Base-by-base conservation (phyloP, 1,140 invertebrate genomes). In the Leptinotarsa texana region DNA sequence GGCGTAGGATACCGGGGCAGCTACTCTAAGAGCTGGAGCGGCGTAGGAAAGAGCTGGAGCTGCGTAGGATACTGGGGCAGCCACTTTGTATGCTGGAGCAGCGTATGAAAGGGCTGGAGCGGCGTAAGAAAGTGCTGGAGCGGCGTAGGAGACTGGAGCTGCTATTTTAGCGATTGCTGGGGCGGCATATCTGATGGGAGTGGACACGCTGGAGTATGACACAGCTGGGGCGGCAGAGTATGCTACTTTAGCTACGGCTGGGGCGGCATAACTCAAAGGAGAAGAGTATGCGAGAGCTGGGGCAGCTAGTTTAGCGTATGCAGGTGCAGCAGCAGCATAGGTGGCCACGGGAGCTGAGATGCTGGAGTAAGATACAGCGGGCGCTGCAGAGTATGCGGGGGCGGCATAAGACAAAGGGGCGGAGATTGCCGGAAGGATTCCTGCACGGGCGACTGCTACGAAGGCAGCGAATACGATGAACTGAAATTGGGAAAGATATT, bases 361-460 rank as follows among this genome's bases (percentile, higher is more conserved):
- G 18, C 67, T 69, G 0, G 67, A 69, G 42, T 69, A 69, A 11
- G 67, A 69, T 21, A 69, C 67, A 47, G 67, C 21, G 17, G 67
- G 67, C 0, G 67, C 67, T n/a, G 21, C 63, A 17, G 63, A 66
- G 18, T 66, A 66, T 57, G 51, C 51, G 4, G 51, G 51, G 51
- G 51, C 51, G 13, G 51, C 51, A 57, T 57, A 57, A 22, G 77
- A 76, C 72, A 76, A 68, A 22, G 80, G 78, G 22, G 78, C 78
- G n/a, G 72, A 47, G 83, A 83, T 11, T 87, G 83, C 82, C 33
- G 74, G 62, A 21, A 65, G n/a, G 62, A 27, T 24, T 4, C 85
- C 87, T 70, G 85, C 88, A n/a, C 81, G 81, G 68, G 86, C 86
- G 8, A 83, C 83, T 8, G 87, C 86, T 71, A 88, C 79, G 63